These are phyloP conservation scores for Epizoanthus stellaris DNA, from an alignment of 92 coral and sea anemone genomes.

Conservation along the genomic window DNA sequence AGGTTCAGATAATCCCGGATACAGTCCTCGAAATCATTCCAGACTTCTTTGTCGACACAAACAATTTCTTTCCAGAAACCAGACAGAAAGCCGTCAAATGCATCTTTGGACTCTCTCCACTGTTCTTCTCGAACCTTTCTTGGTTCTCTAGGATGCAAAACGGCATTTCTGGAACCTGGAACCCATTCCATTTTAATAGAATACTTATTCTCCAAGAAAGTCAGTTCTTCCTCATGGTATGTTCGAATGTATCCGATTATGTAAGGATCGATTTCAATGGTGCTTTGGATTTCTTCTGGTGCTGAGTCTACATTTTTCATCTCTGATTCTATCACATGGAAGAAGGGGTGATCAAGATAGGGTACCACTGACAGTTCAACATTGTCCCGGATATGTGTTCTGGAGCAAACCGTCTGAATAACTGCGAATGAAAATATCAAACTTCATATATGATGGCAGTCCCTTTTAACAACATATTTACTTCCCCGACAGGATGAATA, in stretches of 20 bases:
- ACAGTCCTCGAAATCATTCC: neutral
- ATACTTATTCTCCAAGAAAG: neutral
- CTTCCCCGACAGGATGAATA: too few species aligned
- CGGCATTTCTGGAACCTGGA: neutral
- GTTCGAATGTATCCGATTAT: neutral
- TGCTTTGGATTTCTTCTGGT: neutral
- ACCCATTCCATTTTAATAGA: neutral
- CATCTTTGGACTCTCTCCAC: neutral
- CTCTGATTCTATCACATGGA: neutral
- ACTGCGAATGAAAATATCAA: neutral
- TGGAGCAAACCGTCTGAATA: neutral
- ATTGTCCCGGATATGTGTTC: neutral
- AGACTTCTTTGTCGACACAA: neutral
- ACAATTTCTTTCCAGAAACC: neutral
- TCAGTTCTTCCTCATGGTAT: neutral
- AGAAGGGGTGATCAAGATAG: conserved; percentile 1
- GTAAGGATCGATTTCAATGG: neutral
- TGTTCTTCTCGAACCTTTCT: neutral
- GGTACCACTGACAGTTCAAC: neutral
- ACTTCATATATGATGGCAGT: too few species aligned
- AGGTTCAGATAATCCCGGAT: neutral
- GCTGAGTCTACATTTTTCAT: neutral
- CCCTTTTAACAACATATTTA: too few species aligned
- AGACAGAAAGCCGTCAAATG: neutral
- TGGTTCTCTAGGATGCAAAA: neutral